phyloP scores from a whole-genome alignment of 1,140 invertebrate species.

The Drosophila baimaii region DNA sequence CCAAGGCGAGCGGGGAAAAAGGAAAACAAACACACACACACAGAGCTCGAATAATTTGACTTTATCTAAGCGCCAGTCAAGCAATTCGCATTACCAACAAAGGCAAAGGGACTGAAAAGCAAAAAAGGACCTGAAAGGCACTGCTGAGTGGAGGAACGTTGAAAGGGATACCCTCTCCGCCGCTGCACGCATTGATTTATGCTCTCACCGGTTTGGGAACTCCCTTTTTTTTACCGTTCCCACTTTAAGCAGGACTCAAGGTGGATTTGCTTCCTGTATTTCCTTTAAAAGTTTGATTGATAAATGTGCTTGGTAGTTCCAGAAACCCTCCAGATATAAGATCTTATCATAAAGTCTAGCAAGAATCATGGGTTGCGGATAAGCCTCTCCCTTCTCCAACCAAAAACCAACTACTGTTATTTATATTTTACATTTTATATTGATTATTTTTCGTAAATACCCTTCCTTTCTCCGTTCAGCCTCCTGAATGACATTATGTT shows the following conservation, averaged over 20 bases:
- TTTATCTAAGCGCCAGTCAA: slow-evolving; percentile 69
- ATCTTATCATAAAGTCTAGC: background rate
- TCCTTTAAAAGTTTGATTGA: background rate
- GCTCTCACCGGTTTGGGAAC: too few relatives aligned
- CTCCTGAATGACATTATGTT: slow-evolving; percentile 7
- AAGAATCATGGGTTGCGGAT: background rate
- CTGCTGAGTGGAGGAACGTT: background rate
- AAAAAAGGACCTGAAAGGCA: slow-evolving; percentile 4
- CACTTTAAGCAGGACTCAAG: slow-evolving; percentile 6
- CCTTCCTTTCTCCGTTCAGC: background rate
- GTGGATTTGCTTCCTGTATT: background rate
- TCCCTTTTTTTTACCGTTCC: too few relatives aligned
- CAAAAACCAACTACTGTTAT: too few relatives aligned
- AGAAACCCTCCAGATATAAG: background rate
- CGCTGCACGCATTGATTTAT: slow-evolving; percentile 19
- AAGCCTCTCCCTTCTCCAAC: too few relatives aligned
- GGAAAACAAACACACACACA: slow-evolving; percentile 27
- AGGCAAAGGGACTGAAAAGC: background rate
- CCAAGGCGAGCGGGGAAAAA: background rate
- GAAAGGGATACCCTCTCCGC: slow-evolving; percentile 5
- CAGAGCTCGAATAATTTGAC: slow-evolving; percentile 66
- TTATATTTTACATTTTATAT: background rate
- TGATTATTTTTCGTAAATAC: too few relatives aligned
- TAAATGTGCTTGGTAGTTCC: too few relatives aligned
- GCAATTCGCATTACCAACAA: slow-evolving; percentile 55